These are phyloP conservation scores for Clinocottus analis DNA, from an alignment of 2,113 vertebrate genomes.

Conservation along the genomic window DNA sequence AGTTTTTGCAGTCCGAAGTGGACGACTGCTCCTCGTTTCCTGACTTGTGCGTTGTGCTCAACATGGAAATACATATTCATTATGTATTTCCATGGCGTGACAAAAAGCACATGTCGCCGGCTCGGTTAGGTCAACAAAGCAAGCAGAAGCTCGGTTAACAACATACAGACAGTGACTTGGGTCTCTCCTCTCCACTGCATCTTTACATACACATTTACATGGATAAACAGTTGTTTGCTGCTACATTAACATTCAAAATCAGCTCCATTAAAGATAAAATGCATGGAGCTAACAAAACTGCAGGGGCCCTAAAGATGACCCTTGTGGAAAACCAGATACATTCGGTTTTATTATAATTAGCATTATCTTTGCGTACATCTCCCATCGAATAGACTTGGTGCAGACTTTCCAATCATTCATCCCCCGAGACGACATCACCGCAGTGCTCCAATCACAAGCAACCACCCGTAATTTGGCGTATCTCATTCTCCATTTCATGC, in stretches of 20 bases:
- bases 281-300: background rate
- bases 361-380: background rate
- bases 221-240: background rate
- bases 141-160: background rate
- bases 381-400: background rate
- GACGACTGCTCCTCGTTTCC: background rate
- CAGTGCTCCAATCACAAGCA: constrained; percentile 23
- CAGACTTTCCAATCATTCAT: background rate
- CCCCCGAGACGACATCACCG: constrained; percentile 10
- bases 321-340: background rate
- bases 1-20: background rate
- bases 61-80: background rate
- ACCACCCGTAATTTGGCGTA: background rate
- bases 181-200: background rate
- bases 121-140: background rate
- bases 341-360: background rate
- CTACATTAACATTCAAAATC: background rate
- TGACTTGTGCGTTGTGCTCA: background rate
- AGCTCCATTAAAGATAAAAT: background rate
- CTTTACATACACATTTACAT: background rate
- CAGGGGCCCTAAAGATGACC: background rate
- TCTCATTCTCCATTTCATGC: constrained; percentile 33
- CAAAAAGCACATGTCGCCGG: background rate
- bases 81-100: no score
- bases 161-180: background rate